Evolutionary conservation across 53 echinoderm and acorn worm species (phyloP).

Genomic region (Zoroaster sp.): DNA sequence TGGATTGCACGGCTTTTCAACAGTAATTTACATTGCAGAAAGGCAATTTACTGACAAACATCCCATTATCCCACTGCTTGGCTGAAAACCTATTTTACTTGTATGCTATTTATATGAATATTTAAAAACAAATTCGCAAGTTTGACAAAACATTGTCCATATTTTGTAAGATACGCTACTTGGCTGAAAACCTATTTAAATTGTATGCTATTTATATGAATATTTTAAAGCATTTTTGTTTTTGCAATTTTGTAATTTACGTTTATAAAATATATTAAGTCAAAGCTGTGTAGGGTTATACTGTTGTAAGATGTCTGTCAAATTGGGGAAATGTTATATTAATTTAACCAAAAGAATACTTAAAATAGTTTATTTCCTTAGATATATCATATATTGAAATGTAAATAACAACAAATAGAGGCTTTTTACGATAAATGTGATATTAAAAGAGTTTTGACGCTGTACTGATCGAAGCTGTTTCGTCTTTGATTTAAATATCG

Average conservation of each 20-base stretch:
- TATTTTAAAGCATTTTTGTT: neutral
- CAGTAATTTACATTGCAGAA: too few species aligned
- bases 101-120: neutral
- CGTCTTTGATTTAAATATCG: too few species aligned
- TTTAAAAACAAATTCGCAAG: neutral
- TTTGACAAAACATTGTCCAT: too few species aligned
- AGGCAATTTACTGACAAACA: too few species aligned
- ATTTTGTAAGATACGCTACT: too few species aligned
- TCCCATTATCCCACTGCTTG: too few species aligned
- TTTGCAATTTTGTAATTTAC: neutral
- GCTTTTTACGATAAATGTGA: neutral
- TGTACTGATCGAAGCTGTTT: too few species aligned
- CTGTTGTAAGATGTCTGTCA: neutral
- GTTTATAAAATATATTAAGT: neutral
- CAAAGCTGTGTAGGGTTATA: neutral
- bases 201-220: neutral
- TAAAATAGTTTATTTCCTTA: neutral
- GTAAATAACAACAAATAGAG: neutral
- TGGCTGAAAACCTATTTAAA: neutral
- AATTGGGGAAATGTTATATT: neutral
- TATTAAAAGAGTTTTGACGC: neutral
- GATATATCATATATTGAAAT: neutral
- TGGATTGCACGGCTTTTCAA: too few species aligned
- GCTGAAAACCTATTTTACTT: neutral
- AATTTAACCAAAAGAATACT: neutral